Percentiles rank a stretch among this genome's conserved stretches.
These are phyloP conservation scores for Aratinga solstitialis DNA, from an alignment of 2,797 vertebrate genomes.

Conservation along the genomic window DNA sequence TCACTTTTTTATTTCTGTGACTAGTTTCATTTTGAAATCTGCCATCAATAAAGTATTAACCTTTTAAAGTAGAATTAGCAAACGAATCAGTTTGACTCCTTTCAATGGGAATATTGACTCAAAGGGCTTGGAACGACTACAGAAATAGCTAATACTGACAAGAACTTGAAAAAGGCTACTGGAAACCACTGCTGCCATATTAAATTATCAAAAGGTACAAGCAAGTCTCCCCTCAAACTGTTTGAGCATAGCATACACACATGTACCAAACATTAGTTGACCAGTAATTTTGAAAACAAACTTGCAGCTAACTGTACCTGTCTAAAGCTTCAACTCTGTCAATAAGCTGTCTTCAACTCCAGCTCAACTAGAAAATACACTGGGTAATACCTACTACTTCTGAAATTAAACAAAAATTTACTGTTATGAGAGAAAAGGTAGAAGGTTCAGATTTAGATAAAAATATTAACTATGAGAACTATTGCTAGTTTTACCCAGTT, in stretches of 20 bases:
- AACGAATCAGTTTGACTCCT: neutral
- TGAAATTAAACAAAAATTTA: neutral
- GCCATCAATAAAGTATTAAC: neutral
- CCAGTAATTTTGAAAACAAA: neutral
- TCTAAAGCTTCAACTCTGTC: neutral
- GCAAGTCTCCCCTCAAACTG: neutral
- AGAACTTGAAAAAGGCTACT: neutral
- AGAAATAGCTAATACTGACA: neutral
- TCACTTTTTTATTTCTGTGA: neutral
- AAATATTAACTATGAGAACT: neutral
- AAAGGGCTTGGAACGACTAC: neutral
- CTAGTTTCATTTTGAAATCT: neutral
- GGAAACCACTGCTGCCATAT: neutral
- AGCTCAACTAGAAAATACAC: neutral
- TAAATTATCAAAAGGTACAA: neutral
- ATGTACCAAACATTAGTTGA: neutral
- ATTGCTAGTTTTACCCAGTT: neutral
- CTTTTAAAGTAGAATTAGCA: neutral
- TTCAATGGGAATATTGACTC: neutral
- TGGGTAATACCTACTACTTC: neutral
- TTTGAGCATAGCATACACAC: neutral
- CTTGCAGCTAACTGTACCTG: neutral
- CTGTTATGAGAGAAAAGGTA: neutral
- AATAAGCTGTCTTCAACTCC: neutral
- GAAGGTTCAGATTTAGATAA: neutral